These are phyloP conservation scores for Rachycentron canadum DNA, from an alignment of 2,797 vertebrate genomes.

Conservation along the genomic window DNA sequence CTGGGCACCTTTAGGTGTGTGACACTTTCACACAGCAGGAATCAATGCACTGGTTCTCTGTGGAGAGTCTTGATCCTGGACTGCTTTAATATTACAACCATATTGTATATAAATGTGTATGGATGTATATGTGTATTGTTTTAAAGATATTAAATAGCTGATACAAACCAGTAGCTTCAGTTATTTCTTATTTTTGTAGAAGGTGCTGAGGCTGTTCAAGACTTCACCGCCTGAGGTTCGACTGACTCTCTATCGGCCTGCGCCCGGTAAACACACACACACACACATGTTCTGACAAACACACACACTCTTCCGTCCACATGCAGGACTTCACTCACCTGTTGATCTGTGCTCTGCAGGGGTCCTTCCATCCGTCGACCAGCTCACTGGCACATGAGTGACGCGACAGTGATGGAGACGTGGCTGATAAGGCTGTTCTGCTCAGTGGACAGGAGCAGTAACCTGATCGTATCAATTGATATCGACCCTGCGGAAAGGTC, in stretches of 20 bases:
- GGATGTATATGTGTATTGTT: neutral
- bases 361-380: slow-evolving; percentile 77
- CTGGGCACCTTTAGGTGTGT: neutral
- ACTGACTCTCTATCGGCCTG: slow-evolving; percentile 87
- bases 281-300: slow-evolving; percentile 5
- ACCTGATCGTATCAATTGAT: slow-evolving; percentile 13
- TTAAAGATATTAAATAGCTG: neutral
- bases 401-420: slow-evolving; percentile 14
- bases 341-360: slow-evolving; percentile 59
- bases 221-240: slow-evolving; percentile 86
- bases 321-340: neutral
- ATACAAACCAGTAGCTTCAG: neutral
- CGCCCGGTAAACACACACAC: slow-evolving; percentile 74
- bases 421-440: neutral
- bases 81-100: neutral
- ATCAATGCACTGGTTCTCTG: neutral
- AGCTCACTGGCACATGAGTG: slow-evolving; percentile 77
- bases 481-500: slow-evolving; percentile 46
- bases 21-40: neutral
- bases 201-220: slow-evolving; percentile 89
- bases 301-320: neutral
- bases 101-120: neutral
- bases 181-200: slow-evolving; percentile 75
- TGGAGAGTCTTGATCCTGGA: neutral
- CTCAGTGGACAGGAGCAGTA: slow-evolving; percentile 3